Evolutionary conservation across 2,797 vertebrate genomes (phyloP), one percentile per base, ranked within the genome.

Genomic region (Hoplostethus mediterraneus): DNA sequence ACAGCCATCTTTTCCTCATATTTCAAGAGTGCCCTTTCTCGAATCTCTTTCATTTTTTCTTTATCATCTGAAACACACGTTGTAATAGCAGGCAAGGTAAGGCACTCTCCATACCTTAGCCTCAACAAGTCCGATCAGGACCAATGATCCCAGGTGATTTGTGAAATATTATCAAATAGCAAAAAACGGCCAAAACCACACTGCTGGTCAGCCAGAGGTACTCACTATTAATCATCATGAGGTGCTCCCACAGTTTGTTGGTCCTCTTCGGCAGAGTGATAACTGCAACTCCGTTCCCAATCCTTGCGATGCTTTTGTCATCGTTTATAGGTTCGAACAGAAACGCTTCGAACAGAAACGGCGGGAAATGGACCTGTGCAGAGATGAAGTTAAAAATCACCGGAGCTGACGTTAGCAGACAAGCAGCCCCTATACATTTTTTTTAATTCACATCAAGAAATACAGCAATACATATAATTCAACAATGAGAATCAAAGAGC

Each of bases 331-430:
- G 91, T 21, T 94, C 94, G 6, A 83, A 95, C 0, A 98, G 88
- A 89, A 99, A 89, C 0, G 90, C 94, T 77, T 99, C 98, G 63
- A 98, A 97, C n/a, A 99, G 87, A 81, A 96, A 97, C 0, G 98
- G 98, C 5, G 96, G 94, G 28, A 93, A 93, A 92, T 94, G 96
- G 21, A 98, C 96, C 98, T 99, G 81, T 12, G 56, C 9, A 47
- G 36, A 52, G 6, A 62, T 14, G 3, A 44, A 16, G 25, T 12
- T 1, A 16, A 3, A 9, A 17, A 17, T 11, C 4, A 28, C 33
- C 12, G 5, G 5, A 36, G 33, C 33, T 36, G 7, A 7, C 4
- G 33, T 36, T 36, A 36, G 33, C 5, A 36, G 33, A 36, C 33
- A 36, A 36, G 33, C 33, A 36, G 5, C 33, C 33, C 33, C 7